Evolutionary conservation across 2,113 vertebrate genomes (phyloP).

Genomic region (Leptosomus discolor): DNA sequence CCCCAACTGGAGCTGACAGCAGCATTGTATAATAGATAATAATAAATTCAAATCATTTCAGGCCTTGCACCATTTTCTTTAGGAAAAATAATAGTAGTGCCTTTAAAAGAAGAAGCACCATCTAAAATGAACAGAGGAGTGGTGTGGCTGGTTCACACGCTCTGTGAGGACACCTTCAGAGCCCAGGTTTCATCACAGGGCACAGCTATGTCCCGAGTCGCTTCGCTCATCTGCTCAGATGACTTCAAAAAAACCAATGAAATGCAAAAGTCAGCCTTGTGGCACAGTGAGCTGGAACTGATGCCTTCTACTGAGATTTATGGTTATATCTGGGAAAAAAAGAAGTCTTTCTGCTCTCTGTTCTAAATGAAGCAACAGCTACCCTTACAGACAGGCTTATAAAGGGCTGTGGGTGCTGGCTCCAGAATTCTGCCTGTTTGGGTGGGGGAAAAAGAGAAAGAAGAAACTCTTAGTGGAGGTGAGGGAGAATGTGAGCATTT

Average conservation of each 20-base stretch:
- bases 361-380: neutral
- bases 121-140: neutral
- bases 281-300: neutral
- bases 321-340: neutral
- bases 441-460: neutral
- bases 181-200: neutral
- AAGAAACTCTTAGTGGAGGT: neutral
- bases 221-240: neutral
- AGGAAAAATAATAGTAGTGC: neutral
- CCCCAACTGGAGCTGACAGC: neutral
- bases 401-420: neutral
- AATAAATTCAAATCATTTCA: too few species aligned
- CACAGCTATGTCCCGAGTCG: neutral
- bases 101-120: neutral
- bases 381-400: neutral
- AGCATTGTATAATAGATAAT: neutral
- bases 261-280: neutral
- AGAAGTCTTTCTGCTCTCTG: neutral
- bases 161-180: neutral
- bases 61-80: neutral
- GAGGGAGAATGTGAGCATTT: neutral
- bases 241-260: neutral
- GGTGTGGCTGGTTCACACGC: accelerated
- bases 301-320: neutral
- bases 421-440: neutral